Percentiles rank a stretch among this genome's conserved stretches.
Conservation (phyloP, 2,797 vertebrate genomes). For the Poeciliopsis infans region DNA sequence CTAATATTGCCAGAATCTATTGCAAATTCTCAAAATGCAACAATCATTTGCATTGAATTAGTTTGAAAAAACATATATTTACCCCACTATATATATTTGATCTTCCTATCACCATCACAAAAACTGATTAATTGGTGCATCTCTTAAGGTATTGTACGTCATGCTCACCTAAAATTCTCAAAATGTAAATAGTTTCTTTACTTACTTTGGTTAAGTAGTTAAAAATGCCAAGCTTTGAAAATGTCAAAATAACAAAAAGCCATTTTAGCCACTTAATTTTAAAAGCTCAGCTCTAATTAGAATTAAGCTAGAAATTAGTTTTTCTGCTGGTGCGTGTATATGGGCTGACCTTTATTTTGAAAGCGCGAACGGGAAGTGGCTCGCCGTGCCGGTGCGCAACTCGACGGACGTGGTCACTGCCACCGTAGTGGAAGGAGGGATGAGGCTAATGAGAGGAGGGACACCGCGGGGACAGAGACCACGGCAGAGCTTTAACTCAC, state of each 20-base stretch:
- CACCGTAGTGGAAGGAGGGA: conserved; percentile 38
- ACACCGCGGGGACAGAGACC: conserved; percentile 39
- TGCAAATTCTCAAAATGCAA: background rate
- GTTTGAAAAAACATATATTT: background rate
- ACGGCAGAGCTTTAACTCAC: conserved; percentile 39
- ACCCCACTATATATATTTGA: background rate
- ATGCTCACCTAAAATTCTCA: background rate
- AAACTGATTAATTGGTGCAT: background rate
- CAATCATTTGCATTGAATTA: background rate
- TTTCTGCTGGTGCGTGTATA: background rate
- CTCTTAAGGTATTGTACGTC: background rate
- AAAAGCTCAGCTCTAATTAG: background rate
- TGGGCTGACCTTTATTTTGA: conserved; percentile 30
- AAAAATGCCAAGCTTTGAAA: background rate
- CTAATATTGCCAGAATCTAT: background rate
- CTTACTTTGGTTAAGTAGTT: background rate
- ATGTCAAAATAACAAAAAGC: background rate
- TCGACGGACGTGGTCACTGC: background rate
- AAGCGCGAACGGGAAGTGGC: conserved; percentile 22
- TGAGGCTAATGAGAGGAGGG: conserved; percentile 53
- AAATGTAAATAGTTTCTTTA: background rate
- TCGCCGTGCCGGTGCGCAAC: rapidly evolving
- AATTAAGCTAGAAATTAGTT: background rate
- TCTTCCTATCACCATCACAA: background rate
- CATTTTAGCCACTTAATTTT: background rate